Conservation (phyloP, 2,888 invertebrate species). For the Creontiades dilutus region DNA sequence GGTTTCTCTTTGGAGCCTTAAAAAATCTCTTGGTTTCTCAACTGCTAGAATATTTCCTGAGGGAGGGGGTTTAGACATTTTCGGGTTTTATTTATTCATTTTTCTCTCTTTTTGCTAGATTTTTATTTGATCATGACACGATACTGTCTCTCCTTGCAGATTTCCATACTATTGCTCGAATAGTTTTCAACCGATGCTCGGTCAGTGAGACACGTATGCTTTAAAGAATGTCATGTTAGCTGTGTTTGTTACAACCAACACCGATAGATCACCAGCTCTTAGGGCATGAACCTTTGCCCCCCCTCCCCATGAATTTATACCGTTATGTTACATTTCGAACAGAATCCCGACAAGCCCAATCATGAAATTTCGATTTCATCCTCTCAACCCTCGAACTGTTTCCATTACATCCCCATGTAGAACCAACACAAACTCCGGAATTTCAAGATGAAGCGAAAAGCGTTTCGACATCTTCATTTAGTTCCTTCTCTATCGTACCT, state of each 20-base stretch:
- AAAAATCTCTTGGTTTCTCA: background rate
- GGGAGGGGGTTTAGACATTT: constrained; percentile 21
- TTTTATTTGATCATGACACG: constrained; percentile 73
- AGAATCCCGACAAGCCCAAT: background rate
- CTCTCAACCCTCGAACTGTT: background rate
- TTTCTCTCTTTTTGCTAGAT: constrained; percentile 51
- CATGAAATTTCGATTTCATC: constrained; percentile 39
- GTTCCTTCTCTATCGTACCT: background rate
- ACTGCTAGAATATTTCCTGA: background rate
- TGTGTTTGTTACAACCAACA: constrained; percentile 75
- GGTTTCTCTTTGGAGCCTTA: no score
- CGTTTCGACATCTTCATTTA: no score
- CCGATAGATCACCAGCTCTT: constrained; percentile 75
- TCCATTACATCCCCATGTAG: constrained; percentile 33
- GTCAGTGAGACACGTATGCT: constrained; percentile 76
- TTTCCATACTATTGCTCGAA: constrained; percentile 88
- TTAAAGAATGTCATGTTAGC: constrained; percentile 75
- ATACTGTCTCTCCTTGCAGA: constrained; percentile 83
- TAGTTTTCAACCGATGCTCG: constrained; percentile 84
- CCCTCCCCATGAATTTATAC: constrained; percentile 1
- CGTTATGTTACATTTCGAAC: constrained; percentile 38
- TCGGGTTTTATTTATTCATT: background rate
- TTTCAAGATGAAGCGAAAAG: background rate
- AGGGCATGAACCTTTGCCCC: constrained; percentile 73
- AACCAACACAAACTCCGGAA: constrained; percentile 65